Evolutionary conservation across 2,113 vertebrate genomes (phyloP), one percentile per base, ranked within the genome.

Genomic region (Platysternon megacephalum): DNA sequence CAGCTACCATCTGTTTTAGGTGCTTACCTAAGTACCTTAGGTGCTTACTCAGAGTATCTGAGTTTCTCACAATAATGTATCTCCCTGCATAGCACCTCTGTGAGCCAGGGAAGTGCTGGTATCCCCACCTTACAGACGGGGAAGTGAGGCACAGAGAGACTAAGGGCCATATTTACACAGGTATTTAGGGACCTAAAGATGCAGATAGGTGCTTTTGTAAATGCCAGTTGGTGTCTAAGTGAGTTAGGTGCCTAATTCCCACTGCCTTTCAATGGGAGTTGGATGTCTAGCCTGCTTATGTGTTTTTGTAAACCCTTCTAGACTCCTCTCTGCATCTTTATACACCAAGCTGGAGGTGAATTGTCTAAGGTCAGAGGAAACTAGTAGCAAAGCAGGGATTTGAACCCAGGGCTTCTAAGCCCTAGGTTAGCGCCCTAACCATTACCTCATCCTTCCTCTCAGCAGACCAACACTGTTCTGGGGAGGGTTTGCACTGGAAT

Each of bases 121-220:
- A n/a, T 87, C 93, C 86, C 91, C 90, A 16, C 82, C 93, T 48
- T 88, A 91, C 44, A 89, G 56, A n/a, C 17, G n/a, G 65, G 26
- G 83, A 92, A 46, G 42, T 93, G 91, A 86, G 91, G 90, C 85
- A 95, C 82, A 84, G 24, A 78, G 68, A 44, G 94, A 44, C 51
- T 76, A 94, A 80, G 39, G 12, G 88, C 26, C 78, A 84, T 83
- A 91, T 80, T 92, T 87, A 78, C 53, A 89, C 87, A 49, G 87
- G 61, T 12, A 65, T 74, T 95, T 91, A 42, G n/a, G n/a, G 19
- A 72, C 19, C 19, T 39, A n/a, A 72, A 5, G 19, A 22, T 39
- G n/a, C n/a, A 72, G 35, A 39, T 22, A 39, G 55, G 55, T 56
- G 24, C 55, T 56, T 56, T 56, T 56, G 55, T 56, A 56, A 56